Conservation (phyloP, 1,140 invertebrate genomes). For the Pseudomyrmex flavicornis region DNA sequence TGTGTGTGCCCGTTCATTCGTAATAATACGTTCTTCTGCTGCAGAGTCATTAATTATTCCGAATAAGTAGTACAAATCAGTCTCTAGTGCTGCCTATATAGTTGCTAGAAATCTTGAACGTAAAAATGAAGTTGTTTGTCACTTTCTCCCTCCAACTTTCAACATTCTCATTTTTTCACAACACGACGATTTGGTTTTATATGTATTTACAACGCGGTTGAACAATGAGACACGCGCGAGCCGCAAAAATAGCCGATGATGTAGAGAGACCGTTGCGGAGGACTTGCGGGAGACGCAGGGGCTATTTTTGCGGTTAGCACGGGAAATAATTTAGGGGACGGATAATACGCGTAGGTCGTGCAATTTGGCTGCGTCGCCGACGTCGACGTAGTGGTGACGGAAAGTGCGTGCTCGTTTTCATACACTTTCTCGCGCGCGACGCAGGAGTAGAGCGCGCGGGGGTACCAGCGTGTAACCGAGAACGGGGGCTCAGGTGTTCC, state of each 20-base stretch:
- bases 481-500: constrained; percentile 80
- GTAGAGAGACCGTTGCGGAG: constrained; percentile 63
- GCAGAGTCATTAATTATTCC: constrained; percentile 5
- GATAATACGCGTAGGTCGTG: constrained; percentile 78
- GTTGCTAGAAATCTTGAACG: too few relatives aligned
- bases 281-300: constrained; percentile 39
- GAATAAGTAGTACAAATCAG: not conserved
- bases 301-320: constrained; percentile 83
- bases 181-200: not conserved
- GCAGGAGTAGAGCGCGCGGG: constrained; percentile 43
- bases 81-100: not conserved
- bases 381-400: constrained; percentile 48
- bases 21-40: constrained; percentile 31
- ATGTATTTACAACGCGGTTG: constrained; percentile 59
- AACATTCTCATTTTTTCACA: not conserved
- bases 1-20: constrained; percentile 31
- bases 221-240: constrained; percentile 60
- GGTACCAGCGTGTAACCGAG: constrained; percentile 61
- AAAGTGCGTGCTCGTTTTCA: constrained; percentile 81
- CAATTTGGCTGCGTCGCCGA: constrained; percentile 78
- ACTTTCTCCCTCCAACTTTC: too few relatives aligned
- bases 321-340: constrained; percentile 82
- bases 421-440: constrained; percentile 70
- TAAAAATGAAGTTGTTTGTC: not conserved
- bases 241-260: constrained; percentile 43